Percentiles rank a stretch among this genome's conserved stretches.
Conservation (phyloP, 2,797 vertebrate species). For the Chelidonichthys spinosus region DNA sequence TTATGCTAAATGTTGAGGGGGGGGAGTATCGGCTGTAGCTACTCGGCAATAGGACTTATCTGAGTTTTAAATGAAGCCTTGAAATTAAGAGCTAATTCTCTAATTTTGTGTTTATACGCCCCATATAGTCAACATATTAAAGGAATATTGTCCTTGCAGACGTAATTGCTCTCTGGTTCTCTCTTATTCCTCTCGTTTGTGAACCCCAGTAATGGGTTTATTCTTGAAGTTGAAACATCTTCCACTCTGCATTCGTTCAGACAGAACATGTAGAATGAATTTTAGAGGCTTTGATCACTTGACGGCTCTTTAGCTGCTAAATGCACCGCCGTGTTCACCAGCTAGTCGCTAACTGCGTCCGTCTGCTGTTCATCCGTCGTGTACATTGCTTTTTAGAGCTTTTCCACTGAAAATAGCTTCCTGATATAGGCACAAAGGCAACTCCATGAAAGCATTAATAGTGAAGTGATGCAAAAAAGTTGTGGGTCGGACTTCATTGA, state of each 20-base stretch:
- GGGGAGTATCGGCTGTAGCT: background rate
- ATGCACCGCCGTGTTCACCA: background rate
- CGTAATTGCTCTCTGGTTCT: background rate
- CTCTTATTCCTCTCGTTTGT: background rate
- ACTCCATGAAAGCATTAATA: too few species aligned
- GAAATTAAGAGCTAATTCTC: background rate
- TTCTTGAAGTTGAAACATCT: background rate
- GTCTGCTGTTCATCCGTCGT: background rate
- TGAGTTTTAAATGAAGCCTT: background rate
- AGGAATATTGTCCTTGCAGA: background rate
- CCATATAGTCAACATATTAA: background rate
- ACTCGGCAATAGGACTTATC: background rate
- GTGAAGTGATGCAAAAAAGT: too few species aligned
- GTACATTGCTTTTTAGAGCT: background rate
- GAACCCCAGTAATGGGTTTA: background rate
- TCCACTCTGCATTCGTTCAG: background rate
- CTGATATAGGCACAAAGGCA: too few species aligned
- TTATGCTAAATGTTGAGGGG: background rate
- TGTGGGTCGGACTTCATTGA: background rate
- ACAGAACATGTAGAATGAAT: background rate
- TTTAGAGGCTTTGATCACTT: background rate
- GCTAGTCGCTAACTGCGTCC: background rate
- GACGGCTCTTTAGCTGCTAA: background rate
- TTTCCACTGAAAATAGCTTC: background rate
- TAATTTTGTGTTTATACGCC: background rate